Evolutionary conservation across 2,888 invertebrate species (phyloP), one percentile per base, ranked within the genome.

Genomic region (Herminia tarsipennalis): DNA sequence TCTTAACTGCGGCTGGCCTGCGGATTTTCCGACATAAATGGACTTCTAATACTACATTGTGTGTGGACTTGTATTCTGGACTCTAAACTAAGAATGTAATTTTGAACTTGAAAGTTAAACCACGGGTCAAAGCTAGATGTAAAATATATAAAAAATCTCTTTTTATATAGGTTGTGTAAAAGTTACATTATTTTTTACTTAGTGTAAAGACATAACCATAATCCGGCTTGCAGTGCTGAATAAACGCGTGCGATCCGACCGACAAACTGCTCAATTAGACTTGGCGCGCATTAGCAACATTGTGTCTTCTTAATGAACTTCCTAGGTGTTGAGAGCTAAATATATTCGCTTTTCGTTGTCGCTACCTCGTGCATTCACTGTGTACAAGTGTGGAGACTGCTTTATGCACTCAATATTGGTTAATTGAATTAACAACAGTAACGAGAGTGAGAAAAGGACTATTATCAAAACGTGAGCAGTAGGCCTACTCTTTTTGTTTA

Each of bases 301-400:
- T 67, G 74, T 68, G 65, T 52, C 52, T 63, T 53, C 76, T 63
- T 80, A 80, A 81, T 79, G 76, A 82, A 77, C 78, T 80, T 80
- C 79, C 78, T 75, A 80, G 78, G 80, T 79, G 79, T 69, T 60
- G 64, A 64, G 57, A 52, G 61, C 72, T 83, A 79, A 78, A 78
- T 81, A 77, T 81, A 81, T 73, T 70, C 67, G 49, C 54, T 52
- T 57, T 37, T 54, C 50, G 39, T 46, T 60, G 56, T 57, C 56
- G 56, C 49, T 56, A 62, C 56, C 54, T 44, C 51, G 50, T 37
- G 50, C 45, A 49, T 51, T 56, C 32, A 35, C 22, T 18, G 56
- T 28, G 16, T 2, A 4, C 0, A 4, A 30, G 42, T 65, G 43
- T 70, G 66, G 75, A 73, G 44, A 24, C 0, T 30, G 58, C 57